Percentiles rank a stretch among this genome's conserved stretches.
Evolutionary conservation across 2,888 invertebrate species (phyloP).

Genomic region (Lithophane semibrunnea): DNA sequence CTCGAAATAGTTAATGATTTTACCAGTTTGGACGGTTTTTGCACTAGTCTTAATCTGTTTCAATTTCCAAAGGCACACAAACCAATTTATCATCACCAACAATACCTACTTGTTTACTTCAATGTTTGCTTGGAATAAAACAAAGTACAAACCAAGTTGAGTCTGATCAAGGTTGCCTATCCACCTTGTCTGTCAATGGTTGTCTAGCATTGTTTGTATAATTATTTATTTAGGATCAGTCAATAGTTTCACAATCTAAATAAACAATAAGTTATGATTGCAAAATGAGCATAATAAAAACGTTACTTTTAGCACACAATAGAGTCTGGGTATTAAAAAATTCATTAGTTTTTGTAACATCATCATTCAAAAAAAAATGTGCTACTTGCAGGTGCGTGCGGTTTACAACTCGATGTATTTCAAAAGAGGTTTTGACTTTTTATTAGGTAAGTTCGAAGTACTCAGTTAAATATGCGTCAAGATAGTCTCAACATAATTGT

Average conservation of each 20-base stretch:
- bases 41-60: not conserved
- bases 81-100: conserved; percentile 23
- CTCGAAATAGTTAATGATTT: conserved; percentile 13
- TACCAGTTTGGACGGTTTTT: not conserved
- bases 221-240: conserved; percentile 29
- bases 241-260: too few relatives aligned
- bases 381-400: not conserved
- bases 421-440: not conserved
- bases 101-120: conserved; percentile 5
- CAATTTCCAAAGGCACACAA: conserved; percentile 13
- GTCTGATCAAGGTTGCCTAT: conserved; percentile 10
- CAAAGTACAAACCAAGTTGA: not conserved
- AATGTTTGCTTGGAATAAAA: conserved; percentile 21
- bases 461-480: too few relatives aligned
- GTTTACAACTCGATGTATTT: not conserved
- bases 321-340: not conserved
- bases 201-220: conserved; percentile 1
- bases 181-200: conserved; percentile 12
- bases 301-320: not conserved
- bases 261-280: not conserved
- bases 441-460: too few relatives aligned
- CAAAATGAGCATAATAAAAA: not conserved
- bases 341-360: not conserved
- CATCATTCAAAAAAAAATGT: not conserved
- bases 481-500: too few relatives aligned